Evolutionary conservation across 2,797 vertebrate species (phyloP).

Genomic region (Acestrorhynchus altus): DNA sequence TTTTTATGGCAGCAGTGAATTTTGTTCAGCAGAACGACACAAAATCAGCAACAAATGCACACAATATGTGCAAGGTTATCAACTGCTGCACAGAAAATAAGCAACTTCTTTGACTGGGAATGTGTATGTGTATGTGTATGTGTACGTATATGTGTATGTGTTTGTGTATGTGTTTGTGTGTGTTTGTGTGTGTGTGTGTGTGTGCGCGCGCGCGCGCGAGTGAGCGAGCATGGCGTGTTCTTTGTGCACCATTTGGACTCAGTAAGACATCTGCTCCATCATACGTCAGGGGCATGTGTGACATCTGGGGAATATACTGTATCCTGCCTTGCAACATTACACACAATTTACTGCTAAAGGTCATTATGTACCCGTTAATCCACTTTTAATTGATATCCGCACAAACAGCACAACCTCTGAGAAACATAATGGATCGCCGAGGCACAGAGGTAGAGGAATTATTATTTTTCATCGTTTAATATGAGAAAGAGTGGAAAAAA

Average conservation of each 20-base stretch:
- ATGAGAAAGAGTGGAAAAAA: slow-evolving; percentile 59
- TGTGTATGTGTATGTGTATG: slow-evolving; percentile 44
- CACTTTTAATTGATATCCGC: slow-evolving; percentile 89
- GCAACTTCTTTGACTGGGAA: no score
- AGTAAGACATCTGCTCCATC: slow-evolving; percentile 88
- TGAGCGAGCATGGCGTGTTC: slow-evolving; percentile 59
- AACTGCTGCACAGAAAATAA: slow-evolving; percentile 36
- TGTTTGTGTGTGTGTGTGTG: slow-evolving; percentile 61
- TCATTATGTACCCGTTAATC: slow-evolving; percentile 89
- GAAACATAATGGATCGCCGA: slow-evolving; percentile 81
- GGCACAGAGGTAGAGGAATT: slow-evolving; percentile 78
- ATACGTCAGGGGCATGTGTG: slow-evolving; percentile 86
- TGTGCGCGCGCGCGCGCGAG: slow-evolving; percentile 56
- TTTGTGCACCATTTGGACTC: slow-evolving; percentile 84
- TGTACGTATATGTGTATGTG: slow-evolving; percentile 66
- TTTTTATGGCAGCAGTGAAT: slow-evolving; percentile 71
- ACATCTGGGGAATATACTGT: slow-evolving; percentile 90
- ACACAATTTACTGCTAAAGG: slow-evolving; percentile 91
- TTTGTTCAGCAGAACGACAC: slow-evolving; percentile 11
- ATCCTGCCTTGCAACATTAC: slow-evolving; percentile 89
- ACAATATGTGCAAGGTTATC: slow-evolving; percentile 57
- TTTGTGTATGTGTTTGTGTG: slow-evolving; percentile 60
- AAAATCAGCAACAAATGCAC: slow-evolving; percentile 36
- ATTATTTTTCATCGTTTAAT: slow-evolving; percentile 73
- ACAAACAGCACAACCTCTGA: slow-evolving; percentile 85